A percentile compares a stretch with the other conserved stretches of the same genome.
phyloP scores from a whole-genome alignment of 1,140 invertebrate genomes.

The Nasonia longicornis region DNA sequence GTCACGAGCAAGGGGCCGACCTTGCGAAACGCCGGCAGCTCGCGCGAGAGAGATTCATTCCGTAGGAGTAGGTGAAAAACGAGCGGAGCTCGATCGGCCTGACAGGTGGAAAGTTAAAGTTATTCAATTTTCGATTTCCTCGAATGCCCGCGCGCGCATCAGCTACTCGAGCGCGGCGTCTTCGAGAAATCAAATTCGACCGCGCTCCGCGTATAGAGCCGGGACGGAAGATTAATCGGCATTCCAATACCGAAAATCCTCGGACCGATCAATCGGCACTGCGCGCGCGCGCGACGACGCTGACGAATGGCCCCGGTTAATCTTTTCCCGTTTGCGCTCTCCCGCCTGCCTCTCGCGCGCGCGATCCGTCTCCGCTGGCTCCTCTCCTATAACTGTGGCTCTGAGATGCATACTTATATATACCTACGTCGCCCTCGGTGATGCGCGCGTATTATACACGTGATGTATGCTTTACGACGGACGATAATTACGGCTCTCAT shows the following conservation, averaged over 20 bases:
- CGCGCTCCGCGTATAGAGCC: background rate
- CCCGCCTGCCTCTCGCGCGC: background rate
- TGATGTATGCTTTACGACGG: conserved; percentile 57
- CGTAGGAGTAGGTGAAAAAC: background rate
- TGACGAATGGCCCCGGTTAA: conserved; percentile 57
- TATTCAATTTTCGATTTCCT: conserved; percentile 41
- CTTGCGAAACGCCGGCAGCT: conserved; percentile 21
- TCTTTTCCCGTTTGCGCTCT: conserved; percentile 44
- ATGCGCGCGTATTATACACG: conserved; percentile 15
- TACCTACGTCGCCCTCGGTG: conserved; percentile 35
- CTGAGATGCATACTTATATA: conserved; percentile 40
- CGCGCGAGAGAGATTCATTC: conserved; percentile 16
- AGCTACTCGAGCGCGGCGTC: background rate
- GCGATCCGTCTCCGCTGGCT: background rate
- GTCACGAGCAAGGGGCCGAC: conserved; percentile 8
- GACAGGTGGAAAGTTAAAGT: conserved; percentile 41
- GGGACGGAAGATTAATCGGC: conserved; percentile 46
- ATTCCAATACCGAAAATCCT: conserved; percentile 45
- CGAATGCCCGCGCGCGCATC: conserved; percentile 7
- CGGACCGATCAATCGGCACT: conserved; percentile 42
- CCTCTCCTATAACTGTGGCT: background rate
- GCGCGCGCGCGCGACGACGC: conserved; percentile 46
- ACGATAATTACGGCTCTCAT: conserved; percentile 66
- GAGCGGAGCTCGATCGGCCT: background rate
- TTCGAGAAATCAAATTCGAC: conserved; percentile 38